Evolutionary conservation across 2,113 vertebrate species (phyloP).

Genomic region (Tursiops truncatus): DNA sequence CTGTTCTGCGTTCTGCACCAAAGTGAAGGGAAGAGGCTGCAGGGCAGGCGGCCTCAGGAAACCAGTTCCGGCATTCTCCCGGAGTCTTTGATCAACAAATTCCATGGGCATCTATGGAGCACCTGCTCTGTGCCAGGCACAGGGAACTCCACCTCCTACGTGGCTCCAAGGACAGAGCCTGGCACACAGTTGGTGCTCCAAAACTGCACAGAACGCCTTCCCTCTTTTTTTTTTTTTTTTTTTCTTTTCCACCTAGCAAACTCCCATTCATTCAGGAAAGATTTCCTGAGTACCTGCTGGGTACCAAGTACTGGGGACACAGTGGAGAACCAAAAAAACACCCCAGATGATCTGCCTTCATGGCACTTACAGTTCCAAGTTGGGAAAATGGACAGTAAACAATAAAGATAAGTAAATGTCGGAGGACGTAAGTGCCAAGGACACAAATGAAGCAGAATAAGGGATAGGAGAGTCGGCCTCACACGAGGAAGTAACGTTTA

Average conservation of each 20-base stretch:
- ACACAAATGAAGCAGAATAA: background rate
- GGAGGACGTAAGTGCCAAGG: background rate
- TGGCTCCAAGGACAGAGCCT: background rate
- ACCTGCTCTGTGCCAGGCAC: background rate
- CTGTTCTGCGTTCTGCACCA: background rate
- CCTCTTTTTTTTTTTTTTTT: background rate
- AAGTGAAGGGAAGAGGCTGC: background rate
- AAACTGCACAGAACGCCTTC: background rate
- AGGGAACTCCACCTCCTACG: background rate
- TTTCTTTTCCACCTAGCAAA: background rate
- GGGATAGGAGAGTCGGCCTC: too few relatives aligned
- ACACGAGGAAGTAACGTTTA: fast-evolving
- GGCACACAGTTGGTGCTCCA: background rate
- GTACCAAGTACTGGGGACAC: background rate
- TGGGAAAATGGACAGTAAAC: background rate
- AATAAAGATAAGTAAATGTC: background rate
- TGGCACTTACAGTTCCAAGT: background rate
- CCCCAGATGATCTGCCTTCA: too few relatives aligned
- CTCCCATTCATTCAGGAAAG: background rate
- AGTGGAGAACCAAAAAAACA: background rate
- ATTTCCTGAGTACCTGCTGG: background rate
- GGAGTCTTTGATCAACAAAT: background rate
- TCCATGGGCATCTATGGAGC: background rate
- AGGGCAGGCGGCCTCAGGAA: background rate
- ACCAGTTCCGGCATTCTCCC: too few relatives aligned